Conservation (phyloP, 2,113 vertebrate genomes). For the Protobothrops mucrosquamatus region DNA sequence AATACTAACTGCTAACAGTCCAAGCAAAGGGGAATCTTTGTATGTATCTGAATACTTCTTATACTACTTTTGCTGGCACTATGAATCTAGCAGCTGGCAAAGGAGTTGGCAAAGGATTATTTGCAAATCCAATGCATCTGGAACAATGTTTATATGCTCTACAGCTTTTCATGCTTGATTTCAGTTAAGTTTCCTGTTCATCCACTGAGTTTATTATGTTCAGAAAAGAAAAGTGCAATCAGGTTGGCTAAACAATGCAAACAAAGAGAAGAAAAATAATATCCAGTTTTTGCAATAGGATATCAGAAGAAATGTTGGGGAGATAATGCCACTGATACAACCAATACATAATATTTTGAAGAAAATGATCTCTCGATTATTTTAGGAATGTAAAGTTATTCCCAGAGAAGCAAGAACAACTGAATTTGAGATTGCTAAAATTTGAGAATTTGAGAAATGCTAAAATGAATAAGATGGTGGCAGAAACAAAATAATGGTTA, state of each 20-base stretch:
- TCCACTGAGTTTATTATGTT: conserved; percentile 10
- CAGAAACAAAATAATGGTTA: neutral
- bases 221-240: neutral
- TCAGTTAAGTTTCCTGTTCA: conserved; percentile 1
- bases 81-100: neutral
- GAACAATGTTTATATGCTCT: neutral
- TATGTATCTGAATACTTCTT: neutral
- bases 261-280: neutral
- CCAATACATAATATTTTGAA: neutral
- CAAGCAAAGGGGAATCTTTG: neutral
- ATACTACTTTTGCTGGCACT: neutral
- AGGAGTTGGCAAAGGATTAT: neutral
- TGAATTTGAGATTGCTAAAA: neutral
- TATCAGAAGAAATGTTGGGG: neutral
- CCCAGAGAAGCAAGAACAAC: neutral
- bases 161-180: neutral
- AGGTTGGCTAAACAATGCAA: neutral
- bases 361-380: neutral
- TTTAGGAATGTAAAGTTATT: neutral
- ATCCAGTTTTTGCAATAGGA: neutral
- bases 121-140: neutral
- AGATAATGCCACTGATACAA: neutral
- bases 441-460: neutral
- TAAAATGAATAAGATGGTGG: neutral
- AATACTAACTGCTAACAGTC: neutral